Percentiles rank a stretch among this genome's conserved stretches.
Evolutionary conservation across 2,113 vertebrate genomes (phyloP).

Genomic region (Setophaga kirtlandii): DNA sequence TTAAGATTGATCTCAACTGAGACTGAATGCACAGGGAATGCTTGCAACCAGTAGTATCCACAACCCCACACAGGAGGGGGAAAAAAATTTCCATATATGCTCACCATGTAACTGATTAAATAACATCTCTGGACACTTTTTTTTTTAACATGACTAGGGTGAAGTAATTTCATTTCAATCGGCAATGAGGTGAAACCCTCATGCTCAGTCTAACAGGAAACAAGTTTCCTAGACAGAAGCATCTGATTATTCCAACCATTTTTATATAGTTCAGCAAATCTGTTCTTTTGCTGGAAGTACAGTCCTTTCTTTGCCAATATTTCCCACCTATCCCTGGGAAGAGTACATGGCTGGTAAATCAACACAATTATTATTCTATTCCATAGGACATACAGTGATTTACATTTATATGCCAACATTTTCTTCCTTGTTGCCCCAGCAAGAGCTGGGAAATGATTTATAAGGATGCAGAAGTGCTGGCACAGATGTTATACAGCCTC

Average conservation of each 20-base stretch:
- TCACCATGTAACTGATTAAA: background rate
- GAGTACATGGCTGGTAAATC: slow-evolving; percentile 63
- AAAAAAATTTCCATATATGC: background rate
- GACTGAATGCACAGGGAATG: background rate
- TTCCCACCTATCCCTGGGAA: slow-evolving; percentile 3
- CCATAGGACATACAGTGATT: slow-evolving; percentile 68
- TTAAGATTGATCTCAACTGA: background rate
- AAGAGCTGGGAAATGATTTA: slow-evolving; percentile 74
- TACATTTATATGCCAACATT: slow-evolving; percentile 69
- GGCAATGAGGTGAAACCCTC: background rate
- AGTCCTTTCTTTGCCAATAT: background rate
- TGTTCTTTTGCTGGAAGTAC: background rate
- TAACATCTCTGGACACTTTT: background rate
- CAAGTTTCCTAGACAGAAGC: background rate
- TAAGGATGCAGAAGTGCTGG: slow-evolving; percentile 63
- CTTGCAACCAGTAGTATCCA: background rate
- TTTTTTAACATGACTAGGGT: background rate
- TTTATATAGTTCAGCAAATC: slow-evolving; percentile 28
- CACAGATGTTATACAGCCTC: slow-evolving; percentile 63
- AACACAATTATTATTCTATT: slow-evolving; percentile 70
- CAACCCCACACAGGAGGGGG: accelerated
- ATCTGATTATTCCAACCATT: slow-evolving; percentile 22
- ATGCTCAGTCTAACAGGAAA: background rate
- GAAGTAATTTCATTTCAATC: slow-evolving; percentile 19
- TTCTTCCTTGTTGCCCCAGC: slow-evolving; percentile 62